These are phyloP conservation scores for Linurgus olivaceus DNA, from an alignment of 2,797 vertebrate species.

Conservation along the genomic window DNA sequence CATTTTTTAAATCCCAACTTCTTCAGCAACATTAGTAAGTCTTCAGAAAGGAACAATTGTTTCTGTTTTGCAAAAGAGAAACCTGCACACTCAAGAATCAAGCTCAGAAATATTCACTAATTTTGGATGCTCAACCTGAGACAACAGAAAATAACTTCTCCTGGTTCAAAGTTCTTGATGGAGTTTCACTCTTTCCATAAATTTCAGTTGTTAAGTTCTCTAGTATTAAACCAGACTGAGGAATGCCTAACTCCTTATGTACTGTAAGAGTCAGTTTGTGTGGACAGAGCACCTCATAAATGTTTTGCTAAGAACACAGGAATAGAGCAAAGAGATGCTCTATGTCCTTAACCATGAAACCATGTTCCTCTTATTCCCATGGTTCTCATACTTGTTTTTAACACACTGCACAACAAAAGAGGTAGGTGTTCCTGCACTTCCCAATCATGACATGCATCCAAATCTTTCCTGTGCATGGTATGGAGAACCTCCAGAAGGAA, in stretches of 20 bases:
- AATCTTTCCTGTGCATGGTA: not conserved
- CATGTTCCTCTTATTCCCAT: not conserved
- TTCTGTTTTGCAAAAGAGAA: not conserved
- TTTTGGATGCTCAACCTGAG: not conserved
- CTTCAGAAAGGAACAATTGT: not conserved
- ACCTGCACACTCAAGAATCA: not conserved
- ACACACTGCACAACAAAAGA: not conserved
- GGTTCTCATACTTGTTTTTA: not conserved
- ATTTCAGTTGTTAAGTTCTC: not conserved
- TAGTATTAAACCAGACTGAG: not conserved
- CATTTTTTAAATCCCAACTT: not conserved
- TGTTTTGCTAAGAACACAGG: not conserved
- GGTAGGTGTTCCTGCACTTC: not conserved
- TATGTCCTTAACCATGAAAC: not conserved
- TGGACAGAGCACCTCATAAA: not conserved
- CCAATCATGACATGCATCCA: not conserved
- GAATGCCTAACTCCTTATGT: accelerated
- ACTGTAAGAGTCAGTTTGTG: not conserved
- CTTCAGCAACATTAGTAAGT: not conserved
- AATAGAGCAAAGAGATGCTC: not conserved
- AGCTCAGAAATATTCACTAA: not conserved
- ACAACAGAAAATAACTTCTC: not conserved
- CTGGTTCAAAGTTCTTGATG: not conserved
- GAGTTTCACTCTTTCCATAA: not conserved
- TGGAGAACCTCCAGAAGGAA: not conserved